Conservation (phyloP, 2,113 vertebrate species). For the Brachirus orientalis region DNA sequence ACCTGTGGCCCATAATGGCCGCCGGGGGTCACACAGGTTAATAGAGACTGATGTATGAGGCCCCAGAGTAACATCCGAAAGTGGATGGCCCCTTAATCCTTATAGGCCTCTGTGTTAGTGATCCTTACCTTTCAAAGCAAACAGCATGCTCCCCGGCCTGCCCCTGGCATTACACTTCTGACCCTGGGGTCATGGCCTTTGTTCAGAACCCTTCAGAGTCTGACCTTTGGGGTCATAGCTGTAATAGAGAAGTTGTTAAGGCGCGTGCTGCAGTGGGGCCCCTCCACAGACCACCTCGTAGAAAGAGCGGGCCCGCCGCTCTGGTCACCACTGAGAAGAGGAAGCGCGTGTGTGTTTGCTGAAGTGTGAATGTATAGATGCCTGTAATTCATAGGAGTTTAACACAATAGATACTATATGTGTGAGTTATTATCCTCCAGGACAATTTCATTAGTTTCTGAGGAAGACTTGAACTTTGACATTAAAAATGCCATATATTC, state of each 20-base stretch:
- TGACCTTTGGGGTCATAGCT: conserved; percentile 87
- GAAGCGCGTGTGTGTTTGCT: conserved; percentile 9
- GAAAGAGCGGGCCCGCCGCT: conserved; percentile 42
- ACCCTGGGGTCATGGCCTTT: conserved; percentile 91
- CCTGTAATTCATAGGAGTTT: conserved; percentile 16
- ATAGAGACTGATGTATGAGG: conserved; percentile 81
- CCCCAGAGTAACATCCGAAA: conserved; percentile 80
- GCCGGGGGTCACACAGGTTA: conserved; percentile 77
- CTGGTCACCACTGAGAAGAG: conserved; percentile 20
- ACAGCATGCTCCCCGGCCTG: conserved; percentile 86
- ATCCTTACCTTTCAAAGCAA: conserved; percentile 89
- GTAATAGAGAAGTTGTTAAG: conserved; percentile 92
- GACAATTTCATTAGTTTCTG: neutral
- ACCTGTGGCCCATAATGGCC: conserved; percentile 69
- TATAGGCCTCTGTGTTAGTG: conserved; percentile 84
- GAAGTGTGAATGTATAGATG: conserved; percentile 30
- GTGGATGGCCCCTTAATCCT: conserved; percentile 85
- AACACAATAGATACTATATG: conserved; percentile 5
- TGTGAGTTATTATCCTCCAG: conserved; percentile 8
- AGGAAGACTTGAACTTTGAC: neutral
- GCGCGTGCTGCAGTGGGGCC: conserved; percentile 86
- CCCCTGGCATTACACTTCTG: conserved; percentile 89
- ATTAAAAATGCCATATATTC: conserved; percentile 12
- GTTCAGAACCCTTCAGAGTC: conserved; percentile 88
- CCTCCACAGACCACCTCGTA: conserved; percentile 76